Percentiles rank a stretch among this genome's conserved stretches.
Evolutionary conservation across 2,113 vertebrate genomes (phyloP).

Genomic region (Odocoileus hemionus): DNA sequence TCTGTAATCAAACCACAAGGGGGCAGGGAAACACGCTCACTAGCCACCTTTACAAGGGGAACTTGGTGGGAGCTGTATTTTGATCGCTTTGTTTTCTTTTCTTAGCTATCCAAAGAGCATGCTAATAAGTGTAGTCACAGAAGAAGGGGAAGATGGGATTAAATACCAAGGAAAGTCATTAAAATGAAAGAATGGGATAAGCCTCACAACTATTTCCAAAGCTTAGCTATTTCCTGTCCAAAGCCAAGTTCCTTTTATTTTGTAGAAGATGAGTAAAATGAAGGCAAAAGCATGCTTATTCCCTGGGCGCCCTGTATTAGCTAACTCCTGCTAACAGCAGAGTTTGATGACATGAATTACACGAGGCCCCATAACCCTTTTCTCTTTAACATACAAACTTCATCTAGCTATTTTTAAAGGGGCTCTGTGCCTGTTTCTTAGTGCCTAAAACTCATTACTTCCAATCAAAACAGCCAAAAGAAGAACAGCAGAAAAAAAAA

Average conservation of each 20-base stretch:
- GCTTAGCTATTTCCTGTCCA: slow-evolving; percentile 43
- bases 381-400: slow-evolving; percentile 46
- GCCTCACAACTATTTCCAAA: slow-evolving; percentile 52
- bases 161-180: slow-evolving; percentile 58
- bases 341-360: slow-evolving; percentile 65
- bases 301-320: slow-evolving; percentile 2
- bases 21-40: slow-evolving; percentile 10
- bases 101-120: slow-evolving; percentile 45
- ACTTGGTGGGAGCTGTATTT: background rate
- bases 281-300: slow-evolving; percentile 31
- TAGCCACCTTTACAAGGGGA: background rate
- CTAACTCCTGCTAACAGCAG: slow-evolving; percentile 44
- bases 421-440: slow-evolving; percentile 34
- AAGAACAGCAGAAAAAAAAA: slow-evolving; percentile 35
- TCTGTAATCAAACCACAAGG: slow-evolving; percentile 54
- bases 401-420: slow-evolving; percentile 57
- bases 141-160: slow-evolving; percentile 36
- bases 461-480: slow-evolving; percentile 37
- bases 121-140: slow-evolving; percentile 52
- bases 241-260: slow-evolving; percentile 49
- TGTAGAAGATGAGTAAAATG: slow-evolving; percentile 38
- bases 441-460: slow-evolving; percentile 25
- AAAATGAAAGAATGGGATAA: slow-evolving; percentile 61
- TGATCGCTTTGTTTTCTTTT: slow-evolving; percentile 59
- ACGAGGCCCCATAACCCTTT: slow-evolving; percentile 48